Evolutionary conservation across 2,113 vertebrate genomes (phyloP).

Genomic region (Blennius ocellaris): DNA sequence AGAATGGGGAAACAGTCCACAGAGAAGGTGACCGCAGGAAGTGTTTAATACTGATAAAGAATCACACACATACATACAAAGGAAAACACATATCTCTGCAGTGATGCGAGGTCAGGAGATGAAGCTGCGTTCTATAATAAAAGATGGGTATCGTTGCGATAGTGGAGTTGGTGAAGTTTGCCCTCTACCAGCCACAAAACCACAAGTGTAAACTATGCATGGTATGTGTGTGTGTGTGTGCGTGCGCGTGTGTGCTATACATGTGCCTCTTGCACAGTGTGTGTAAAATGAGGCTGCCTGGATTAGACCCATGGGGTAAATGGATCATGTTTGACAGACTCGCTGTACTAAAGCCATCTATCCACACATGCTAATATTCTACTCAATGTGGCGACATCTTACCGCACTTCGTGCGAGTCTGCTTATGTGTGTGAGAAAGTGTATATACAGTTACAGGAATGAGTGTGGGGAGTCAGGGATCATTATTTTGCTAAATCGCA

Average conservation of each 20-base stretch:
- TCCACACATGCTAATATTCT: constrained; percentile 82
- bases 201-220: constrained; percentile 66
- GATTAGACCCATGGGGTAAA: constrained; percentile 75
- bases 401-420: constrained; percentile 33
- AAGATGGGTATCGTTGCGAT: constrained; percentile 50
- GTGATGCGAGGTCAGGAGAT: no score
- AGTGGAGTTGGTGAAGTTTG: constrained; percentile 26
- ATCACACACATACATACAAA: constrained; percentile 6
- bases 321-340: constrained; percentile 82
- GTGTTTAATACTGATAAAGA: constrained; percentile 59
- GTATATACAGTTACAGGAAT: not conserved
- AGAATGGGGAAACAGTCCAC: constrained; percentile 17
- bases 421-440: constrained; percentile 30
- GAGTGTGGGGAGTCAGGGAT: not conserved
- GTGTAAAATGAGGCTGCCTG: constrained; percentile 59
- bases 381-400: constrained; percentile 61
- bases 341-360: constrained; percentile 79
- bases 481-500: not conserved
- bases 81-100: constrained; percentile 13
- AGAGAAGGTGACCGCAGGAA: constrained; percentile 50
- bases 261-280: constrained; percentile 30
- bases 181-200: constrained; percentile 53
- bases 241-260: constrained; percentile 20
- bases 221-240: constrained; percentile 59
- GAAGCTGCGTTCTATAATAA: constrained; percentile 21